Evolutionary conservation across 2,888 invertebrate species (phyloP).

Genomic region (Drosophila anomalata): DNA sequence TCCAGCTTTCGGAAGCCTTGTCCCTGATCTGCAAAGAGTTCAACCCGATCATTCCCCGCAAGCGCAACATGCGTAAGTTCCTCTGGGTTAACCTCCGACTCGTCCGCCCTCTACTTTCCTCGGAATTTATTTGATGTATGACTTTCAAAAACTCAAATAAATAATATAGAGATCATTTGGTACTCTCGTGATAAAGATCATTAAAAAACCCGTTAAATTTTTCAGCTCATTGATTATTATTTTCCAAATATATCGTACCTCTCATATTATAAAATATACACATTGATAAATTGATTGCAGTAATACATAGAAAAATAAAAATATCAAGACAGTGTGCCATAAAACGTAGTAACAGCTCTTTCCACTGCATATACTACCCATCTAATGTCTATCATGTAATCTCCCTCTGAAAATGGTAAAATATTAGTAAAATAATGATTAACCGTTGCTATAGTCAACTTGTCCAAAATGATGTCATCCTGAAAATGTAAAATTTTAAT

Average conservation of each 20-base stretch:
- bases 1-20: constrained; percentile 44
- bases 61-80: constrained; percentile 59
- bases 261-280: no score
- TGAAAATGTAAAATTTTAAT: no score
- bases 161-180: no score
- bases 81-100: no score
- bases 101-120: neutral
- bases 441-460: neutral
- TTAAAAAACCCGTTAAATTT: no score
- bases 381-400: neutral
- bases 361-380: neutral
- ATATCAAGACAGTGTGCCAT: neutral
- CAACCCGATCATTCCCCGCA: constrained; percentile 46
- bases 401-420: neutral
- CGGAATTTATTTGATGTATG: no score
- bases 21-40: constrained; percentile 42
- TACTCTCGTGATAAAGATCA: no score
- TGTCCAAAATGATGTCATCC: neutral
- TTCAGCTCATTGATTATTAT: no score
- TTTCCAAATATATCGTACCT: no score
- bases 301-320: neutral
- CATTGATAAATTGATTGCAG: neutral
- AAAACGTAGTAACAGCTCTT: neutral
- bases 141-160: no score
- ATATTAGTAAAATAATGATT: neutral